These are phyloP conservation scores for Musca vetustissima DNA, from an alignment of 1,140 invertebrate species.

Conservation along the genomic window DNA sequence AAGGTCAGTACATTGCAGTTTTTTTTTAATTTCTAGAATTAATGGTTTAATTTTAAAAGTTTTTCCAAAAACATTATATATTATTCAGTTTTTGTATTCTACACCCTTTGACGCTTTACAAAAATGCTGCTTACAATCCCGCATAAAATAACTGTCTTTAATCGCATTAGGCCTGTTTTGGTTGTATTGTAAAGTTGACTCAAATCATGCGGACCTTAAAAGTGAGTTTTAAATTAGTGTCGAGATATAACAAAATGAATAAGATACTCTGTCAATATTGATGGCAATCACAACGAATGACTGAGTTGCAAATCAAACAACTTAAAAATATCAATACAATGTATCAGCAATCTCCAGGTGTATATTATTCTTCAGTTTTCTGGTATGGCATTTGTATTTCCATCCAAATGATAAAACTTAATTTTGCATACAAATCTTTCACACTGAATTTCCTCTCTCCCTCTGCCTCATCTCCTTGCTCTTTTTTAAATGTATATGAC, in stretches of 20 bases:
- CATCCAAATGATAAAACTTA: neutral
- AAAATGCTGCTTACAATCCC: too few species aligned
- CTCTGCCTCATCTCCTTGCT: neutral
- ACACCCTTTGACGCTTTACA: too few species aligned
- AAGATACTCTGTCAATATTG: conserved; percentile 21
- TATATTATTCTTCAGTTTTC: neutral
- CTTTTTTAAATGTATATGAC: neutral
- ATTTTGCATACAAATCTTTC: neutral
- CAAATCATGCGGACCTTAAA: neutral
- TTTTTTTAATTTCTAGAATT: too few species aligned
- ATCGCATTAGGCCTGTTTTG: too few species aligned
- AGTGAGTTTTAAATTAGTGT: conserved; percentile 15
- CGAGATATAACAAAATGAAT: neutral
- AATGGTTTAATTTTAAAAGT: too few species aligned
- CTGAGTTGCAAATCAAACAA: too few species aligned
- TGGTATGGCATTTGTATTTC: conserved; percentile 4
- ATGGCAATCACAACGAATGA: conserved; percentile 8
- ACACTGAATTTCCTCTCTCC: neutral
- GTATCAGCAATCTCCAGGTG: too few species aligned
- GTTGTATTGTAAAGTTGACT: conserved; percentile 11
- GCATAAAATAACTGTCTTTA: too few species aligned
- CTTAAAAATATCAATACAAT: too few species aligned
- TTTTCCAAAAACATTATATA: too few species aligned
- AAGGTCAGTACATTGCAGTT: too few species aligned
- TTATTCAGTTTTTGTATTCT: too few species aligned